Base-by-base conservation (phyloP, 2,113 vertebrate genomes). In the Hassar affinis region DNA sequence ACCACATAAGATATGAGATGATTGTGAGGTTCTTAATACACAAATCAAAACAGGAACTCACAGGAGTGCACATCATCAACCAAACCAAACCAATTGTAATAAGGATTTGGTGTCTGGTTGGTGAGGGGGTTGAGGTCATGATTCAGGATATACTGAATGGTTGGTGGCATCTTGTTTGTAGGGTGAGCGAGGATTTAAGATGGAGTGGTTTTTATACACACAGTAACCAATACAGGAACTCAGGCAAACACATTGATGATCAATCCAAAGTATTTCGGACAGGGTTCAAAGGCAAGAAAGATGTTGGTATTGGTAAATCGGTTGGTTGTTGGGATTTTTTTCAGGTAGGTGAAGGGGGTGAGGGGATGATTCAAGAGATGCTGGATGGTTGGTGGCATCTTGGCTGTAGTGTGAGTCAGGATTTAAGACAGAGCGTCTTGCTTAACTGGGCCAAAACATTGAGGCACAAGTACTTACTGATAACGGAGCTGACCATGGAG, bases 381-480 rank as follows among this genome's bases (percentile, higher is more conserved):
- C 74, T 68, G 76, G 57, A 75, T 69, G 57, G 30, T 78, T 33
- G 52, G 81, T 76, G 27, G 35, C 45, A 77, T 59, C 49, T 78
- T 64, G 85, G 54, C 62, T 54, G 84, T 87, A 85, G 86, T 86
- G 78, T 42, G 66, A 77, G 51, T 82, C 30, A 78, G n/a, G 71
- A 66, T 47, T 84, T n/a, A 81, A 85, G 30, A 71, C 35, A 89
- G 77, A 81, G 59, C 51, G 86, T 81, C 8, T 80, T 72, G 62
- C 42, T 2, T 83, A 69, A 86, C 81, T 42, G 84, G 85, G 68
- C 54, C 56, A 84, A 85, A 80, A 72, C 61, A 85, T 51, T 88
- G 88, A 90, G 90, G 83, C 38, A 6, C 45, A 25, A 87, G 91
- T 97, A 96, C 94, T 97, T 95, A 96, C 93, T 94, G 93, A 95